Percentiles rank a stretch among this genome's conserved stretches.
Conservation (phyloP, 2,888 invertebrate genomes). For the Empis livida region DNA sequence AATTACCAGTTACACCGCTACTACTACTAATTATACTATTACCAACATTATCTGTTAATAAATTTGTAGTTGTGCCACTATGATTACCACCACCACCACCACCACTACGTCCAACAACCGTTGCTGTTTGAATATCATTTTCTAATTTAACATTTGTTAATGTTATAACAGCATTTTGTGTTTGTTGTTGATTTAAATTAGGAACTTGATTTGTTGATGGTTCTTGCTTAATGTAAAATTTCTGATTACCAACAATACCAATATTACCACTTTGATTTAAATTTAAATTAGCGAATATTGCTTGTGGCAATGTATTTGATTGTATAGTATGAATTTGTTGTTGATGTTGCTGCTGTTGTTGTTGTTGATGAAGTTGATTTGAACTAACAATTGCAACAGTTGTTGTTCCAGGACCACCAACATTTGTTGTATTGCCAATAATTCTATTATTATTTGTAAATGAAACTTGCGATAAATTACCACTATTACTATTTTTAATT, state of each 20-base stretch:
- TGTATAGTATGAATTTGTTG: background rate
- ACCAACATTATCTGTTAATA: conserved; percentile 18
- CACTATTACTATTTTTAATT: conserved; percentile 3
- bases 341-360: conserved; percentile 8
- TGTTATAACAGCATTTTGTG: conserved; percentile 24
- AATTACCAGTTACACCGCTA: conserved; percentile 16
- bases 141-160: conserved; percentile 29
- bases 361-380: conserved; percentile 10
- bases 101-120: no score
- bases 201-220: conserved; percentile 17
- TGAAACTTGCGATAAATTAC: conserved; percentile 3
- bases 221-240: conserved; percentile 26
- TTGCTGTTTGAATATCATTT: conserved; percentile 16
- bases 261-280: background rate
- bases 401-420: conserved; percentile 8
- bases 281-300: background rate
- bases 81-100: background rate
- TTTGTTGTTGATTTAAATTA: conserved; percentile 20
- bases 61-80: conserved; percentile 7
- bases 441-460: conserved; percentile 2
- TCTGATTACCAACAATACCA: conserved; percentile 19
- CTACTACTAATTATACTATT: conserved; percentile 24
- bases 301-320: background rate
- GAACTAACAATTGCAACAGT: background rate
- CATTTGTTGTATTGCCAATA: conserved; percentile 6